Percentiles rank a stretch among this genome's conserved stretches.
phyloP scores from a whole-genome alignment of 2,888 invertebrate species.

The Nebria salina region DNA sequence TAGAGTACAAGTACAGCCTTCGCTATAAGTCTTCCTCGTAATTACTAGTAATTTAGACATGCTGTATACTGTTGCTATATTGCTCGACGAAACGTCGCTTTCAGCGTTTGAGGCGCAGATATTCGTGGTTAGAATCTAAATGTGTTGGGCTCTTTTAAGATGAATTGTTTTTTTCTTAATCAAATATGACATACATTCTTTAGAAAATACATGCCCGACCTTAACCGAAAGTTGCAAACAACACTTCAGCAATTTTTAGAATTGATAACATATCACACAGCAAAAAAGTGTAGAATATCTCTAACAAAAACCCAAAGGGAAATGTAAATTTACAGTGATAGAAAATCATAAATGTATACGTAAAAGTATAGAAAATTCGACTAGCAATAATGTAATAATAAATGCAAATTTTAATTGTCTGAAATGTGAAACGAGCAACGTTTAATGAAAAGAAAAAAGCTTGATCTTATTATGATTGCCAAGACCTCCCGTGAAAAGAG shows the following conservation, averaged over 20 bases:
- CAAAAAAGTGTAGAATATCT: not conserved
- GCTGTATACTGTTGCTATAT: conserved; percentile 29
- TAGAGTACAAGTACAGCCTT: conserved; percentile 22
- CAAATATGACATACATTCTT: not conserved
- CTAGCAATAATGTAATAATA: not conserved
- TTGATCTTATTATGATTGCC: not conserved
- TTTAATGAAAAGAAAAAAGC: not conserved
- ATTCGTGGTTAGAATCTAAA: conserved; percentile 35
- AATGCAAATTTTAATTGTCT: not conserved
- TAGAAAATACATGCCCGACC: no score
- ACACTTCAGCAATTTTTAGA: no score
- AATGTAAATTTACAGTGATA: not conserved
- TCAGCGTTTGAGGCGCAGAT: not conserved
- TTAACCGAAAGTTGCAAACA: no score
- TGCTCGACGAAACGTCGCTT: conserved; percentile 26
- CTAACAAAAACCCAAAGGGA: not conserved
- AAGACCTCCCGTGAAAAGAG: not conserved
- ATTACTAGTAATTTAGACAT: conserved; percentile 43
- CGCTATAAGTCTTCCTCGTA: conserved; percentile 34
- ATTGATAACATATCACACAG: no score
- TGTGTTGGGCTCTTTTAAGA: conserved; percentile 22
- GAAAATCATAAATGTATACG: not conserved
- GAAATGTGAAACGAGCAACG: not conserved
- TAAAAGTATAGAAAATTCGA: not conserved
- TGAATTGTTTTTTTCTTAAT: not conserved